Percentiles rank a stretch among this genome's conserved stretches.
Conservation (phyloP, 2,888 invertebrate genomes). For the Bellardia bayeri region DNA sequence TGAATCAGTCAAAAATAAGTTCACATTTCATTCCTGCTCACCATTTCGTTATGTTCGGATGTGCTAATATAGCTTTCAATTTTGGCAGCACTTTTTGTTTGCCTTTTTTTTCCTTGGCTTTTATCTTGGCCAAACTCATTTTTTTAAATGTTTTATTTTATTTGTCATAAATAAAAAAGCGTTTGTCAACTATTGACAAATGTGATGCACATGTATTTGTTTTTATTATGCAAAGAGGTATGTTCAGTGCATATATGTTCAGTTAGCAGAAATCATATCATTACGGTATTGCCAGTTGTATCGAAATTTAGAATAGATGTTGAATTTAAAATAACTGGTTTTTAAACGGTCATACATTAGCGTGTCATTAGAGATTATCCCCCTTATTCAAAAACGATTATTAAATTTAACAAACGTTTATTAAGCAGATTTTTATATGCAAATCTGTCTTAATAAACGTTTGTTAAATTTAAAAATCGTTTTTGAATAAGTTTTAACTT, state of each 20-base stretch:
- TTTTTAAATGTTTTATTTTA: conserved; percentile 52
- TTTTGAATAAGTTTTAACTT: too few relatives aligned
- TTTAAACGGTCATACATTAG: too few relatives aligned
- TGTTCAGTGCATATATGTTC: conserved; percentile 25
- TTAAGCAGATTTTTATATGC: too few relatives aligned
- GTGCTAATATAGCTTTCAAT: conserved; percentile 79
- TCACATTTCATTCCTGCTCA: not conserved
- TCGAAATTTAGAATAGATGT: not conserved
- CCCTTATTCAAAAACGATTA: too few relatives aligned
- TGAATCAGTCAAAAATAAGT: not conserved
- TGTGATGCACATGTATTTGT: conserved; percentile 7
- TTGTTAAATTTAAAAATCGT: too few relatives aligned
- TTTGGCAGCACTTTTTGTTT: conserved; percentile 79
- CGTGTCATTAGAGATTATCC: too few relatives aligned
- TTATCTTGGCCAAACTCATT: conserved; percentile 78
- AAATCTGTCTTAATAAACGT: too few relatives aligned
- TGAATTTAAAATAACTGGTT: too few relatives aligned
- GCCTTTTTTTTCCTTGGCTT: conserved; percentile 77
- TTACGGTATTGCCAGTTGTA: not conserved
- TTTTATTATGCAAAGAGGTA: conserved; percentile 23
- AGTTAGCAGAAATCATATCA: not conserved
- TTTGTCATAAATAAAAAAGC: not conserved
- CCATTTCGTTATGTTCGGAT: conserved; percentile 75
- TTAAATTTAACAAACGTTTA: too few relatives aligned
- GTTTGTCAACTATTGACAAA: not conserved